Conservation (phyloP, 2,797 vertebrate species). For the Betta splendens region DNA sequence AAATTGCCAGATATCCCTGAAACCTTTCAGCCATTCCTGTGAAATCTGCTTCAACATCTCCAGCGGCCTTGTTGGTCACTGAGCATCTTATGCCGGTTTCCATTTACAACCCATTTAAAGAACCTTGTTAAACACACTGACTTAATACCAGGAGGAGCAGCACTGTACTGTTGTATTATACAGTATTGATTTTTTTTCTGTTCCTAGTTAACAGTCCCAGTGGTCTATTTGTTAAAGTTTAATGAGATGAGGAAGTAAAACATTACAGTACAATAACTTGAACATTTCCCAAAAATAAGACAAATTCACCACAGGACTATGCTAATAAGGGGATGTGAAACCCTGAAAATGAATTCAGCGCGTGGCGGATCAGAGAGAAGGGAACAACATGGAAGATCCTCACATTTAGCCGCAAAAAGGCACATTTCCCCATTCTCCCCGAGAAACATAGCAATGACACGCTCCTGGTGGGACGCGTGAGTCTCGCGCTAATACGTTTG, state of each 20-base stretch:
- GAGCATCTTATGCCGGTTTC: conserved; percentile 5
- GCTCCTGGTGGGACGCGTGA: background rate
- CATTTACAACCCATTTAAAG: conserved; percentile 11
- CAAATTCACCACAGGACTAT: conserved; percentile 14
- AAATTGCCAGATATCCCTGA: conserved; percentile 23
- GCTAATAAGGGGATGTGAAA: conserved; percentile 13
- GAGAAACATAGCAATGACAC: conserved; percentile 9
- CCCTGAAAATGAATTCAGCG: conserved; percentile 2
- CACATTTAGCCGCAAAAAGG: background rate
- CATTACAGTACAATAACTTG: conserved; percentile 25
- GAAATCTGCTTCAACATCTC: background rate
- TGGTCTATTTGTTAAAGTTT: conserved; percentile 50
- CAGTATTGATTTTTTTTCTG: conserved; percentile 51
- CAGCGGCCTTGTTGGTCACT: conserved; percentile 1
- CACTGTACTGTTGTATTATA: conserved; percentile 32
- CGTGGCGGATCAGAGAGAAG: background rate
- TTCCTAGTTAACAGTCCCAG: conserved; percentile 39
- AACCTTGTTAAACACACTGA: conserved; percentile 30
- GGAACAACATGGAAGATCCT: conserved; percentile 3
- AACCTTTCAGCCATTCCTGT: conserved; percentile 9
- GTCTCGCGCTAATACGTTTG: conserved; percentile 4
- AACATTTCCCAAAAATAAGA: conserved; percentile 35
- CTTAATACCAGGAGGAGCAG: conserved; percentile 34
- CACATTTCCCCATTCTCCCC: background rate
- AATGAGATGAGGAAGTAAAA: conserved; percentile 51